These are phyloP conservation scores for Struthidea cinerea DNA, from an alignment of 2,113 vertebrate genomes.

Conservation along the genomic window DNA sequence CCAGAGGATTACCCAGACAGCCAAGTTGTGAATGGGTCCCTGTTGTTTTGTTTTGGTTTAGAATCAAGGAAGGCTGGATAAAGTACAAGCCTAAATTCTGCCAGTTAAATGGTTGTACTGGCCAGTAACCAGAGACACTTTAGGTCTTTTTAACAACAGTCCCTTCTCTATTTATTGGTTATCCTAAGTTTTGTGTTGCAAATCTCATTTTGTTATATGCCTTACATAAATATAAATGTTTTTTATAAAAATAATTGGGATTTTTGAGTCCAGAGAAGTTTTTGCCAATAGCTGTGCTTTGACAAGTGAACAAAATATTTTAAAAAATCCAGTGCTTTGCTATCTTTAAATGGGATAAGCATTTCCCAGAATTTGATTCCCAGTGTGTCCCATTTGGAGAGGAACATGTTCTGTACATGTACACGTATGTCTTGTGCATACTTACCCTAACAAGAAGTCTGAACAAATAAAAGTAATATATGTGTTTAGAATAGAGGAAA, in stretches of 20 bases:
- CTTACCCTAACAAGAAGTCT: neutral
- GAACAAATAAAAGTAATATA: neutral
- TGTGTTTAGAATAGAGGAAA: neutral
- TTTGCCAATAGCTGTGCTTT: neutral
- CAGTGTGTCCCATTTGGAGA: rapidly evolving
- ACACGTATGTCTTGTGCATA: neutral
- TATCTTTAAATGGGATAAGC: neutral
- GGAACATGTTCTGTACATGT: neutral
- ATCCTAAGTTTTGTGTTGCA: neutral
- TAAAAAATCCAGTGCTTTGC: rapidly evolving
- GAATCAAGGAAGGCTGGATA: neutral
- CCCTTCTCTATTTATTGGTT: neutral
- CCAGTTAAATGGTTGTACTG: neutral
- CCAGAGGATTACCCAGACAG: neutral
- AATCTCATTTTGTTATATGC: neutral
- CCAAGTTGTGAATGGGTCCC: neutral
- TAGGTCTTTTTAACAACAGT: neutral
- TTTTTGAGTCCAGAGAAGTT: neutral
- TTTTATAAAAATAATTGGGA: neutral
- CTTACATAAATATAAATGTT: neutral
- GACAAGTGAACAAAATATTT: neutral
- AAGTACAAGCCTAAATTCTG: neutral
- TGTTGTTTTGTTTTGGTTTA: neutral
- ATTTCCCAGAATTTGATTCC: neutral
- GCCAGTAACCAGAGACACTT: neutral